Percentiles rank a stretch among this genome's conserved stretches.
Conservation (phyloP, 1,140 invertebrate genomes). For the Octopus bimaculoides region DNA sequence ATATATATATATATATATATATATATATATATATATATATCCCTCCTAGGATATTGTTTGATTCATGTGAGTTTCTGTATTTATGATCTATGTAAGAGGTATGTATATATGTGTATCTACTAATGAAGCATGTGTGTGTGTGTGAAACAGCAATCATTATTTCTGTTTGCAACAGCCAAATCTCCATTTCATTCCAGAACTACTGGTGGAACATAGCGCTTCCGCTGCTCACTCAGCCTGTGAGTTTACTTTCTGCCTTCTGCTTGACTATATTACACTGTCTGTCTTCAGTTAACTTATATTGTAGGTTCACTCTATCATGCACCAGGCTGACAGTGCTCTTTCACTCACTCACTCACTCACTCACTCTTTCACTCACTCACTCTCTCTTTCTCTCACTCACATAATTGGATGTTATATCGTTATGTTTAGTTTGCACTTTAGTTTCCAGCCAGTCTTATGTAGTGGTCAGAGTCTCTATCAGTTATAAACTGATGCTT, state of each 20-base stretch:
- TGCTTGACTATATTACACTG: background rate
- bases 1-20: no score
- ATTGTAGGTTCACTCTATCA: background rate
- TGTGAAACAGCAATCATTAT: background rate
- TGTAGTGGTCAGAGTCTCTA: background rate
- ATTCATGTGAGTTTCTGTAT: background rate
- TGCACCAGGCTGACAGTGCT: background rate
- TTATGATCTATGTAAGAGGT: background rate
- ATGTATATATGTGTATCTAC: background rate
- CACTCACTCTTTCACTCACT: no score
- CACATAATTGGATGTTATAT: background rate
- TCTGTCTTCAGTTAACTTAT: slow-evolving; percentile 5
- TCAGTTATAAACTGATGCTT: background rate
- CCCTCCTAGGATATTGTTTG: no score
- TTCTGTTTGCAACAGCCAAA: background rate
- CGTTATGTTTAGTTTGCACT: slow-evolving; percentile 5
- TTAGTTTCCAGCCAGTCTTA: slow-evolving; percentile 4
- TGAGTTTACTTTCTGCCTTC: slow-evolving; percentile 2
- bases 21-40: no score
- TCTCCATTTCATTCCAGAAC: slow-evolving; percentile 10
- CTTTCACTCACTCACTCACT: background rate
- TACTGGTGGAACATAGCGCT: slow-evolving; percentile 8
- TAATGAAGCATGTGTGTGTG: background rate
- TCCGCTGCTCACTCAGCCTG: slow-evolving; percentile 9
- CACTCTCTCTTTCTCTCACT: background rate